Evolutionary conservation across 2,888 invertebrate species (phyloP).

Genomic region (Ethmia dodecea): DNA sequence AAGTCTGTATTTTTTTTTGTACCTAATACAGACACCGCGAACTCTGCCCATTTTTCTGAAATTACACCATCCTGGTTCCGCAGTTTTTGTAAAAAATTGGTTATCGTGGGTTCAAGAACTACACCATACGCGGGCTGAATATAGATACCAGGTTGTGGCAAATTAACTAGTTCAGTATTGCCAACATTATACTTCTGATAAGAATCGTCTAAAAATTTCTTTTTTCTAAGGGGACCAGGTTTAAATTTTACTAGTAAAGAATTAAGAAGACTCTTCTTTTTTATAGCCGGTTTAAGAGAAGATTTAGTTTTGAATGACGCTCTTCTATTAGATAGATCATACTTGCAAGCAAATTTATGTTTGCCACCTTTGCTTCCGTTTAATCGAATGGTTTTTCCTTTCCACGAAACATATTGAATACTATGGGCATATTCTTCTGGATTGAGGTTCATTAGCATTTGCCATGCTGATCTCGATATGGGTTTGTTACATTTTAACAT

Average conservation of each 20-base stretch:
- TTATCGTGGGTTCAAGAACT: constrained; percentile 56
- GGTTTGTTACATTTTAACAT: constrained; percentile 46
- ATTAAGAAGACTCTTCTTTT: constrained; percentile 42
- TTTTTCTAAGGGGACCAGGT: constrained; percentile 76
- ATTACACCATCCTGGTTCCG: constrained; percentile 54
- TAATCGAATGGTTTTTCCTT: constrained; percentile 48
- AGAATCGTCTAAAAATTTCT: constrained; percentile 58
- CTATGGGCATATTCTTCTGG: constrained; percentile 39
- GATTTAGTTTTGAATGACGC: no score
- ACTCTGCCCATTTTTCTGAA: constrained; percentile 69
- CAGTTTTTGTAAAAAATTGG: constrained; percentile 54
- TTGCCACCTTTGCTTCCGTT: constrained; percentile 60
- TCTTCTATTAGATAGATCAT: constrained; percentile 35
- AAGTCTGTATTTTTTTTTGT: constrained; percentile 29
- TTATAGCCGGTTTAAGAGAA: constrained; percentile 7
- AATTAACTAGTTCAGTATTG: constrained; percentile 53
- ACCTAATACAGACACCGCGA: constrained; percentile 73
- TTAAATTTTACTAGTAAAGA: constrained; percentile 64
- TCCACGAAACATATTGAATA: constrained; percentile 53
- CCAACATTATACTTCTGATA: constrained; percentile 62
- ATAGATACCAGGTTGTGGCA: constrained; percentile 71
- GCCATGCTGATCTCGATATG: constrained; percentile 55
- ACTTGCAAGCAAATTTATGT: constrained; percentile 44
- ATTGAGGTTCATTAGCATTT: constrained; percentile 64
- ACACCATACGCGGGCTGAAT: constrained; percentile 65